Evolutionary conservation across 2,797 vertebrate species (phyloP), one percentile per base, ranked within the genome.

Genomic region (Onychomys arenicola): DNA sequence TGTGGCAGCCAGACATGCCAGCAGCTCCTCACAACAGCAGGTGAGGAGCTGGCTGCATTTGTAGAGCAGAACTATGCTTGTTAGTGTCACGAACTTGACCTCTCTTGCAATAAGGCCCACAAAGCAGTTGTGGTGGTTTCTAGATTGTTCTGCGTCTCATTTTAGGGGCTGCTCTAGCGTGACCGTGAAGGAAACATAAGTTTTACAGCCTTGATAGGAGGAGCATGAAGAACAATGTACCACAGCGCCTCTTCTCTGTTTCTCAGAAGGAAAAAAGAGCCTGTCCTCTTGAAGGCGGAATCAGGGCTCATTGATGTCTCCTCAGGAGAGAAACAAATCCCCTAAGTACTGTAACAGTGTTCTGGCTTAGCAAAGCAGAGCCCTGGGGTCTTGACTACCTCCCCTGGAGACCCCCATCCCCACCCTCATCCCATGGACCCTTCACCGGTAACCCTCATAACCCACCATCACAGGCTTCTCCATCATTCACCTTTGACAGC

Each of bases 271-370:
- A 67, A 92, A 63, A 67, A 77, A 78, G 13, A 93, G n/a, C n/a
- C 67, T 91, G 65, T 92, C 52, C 52, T 96, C 92, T 49, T 52
- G 91, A 95, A 97, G 80, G 84, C 43, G 89, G 88, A 29, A n/a
- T 96, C 77, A 37, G 78, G 34, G 27, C 67, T 77, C 67, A 91
- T 76, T 82, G 95, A 84, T 94, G 71, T 96, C 86, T 90, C 37
- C 55, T 92, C 29, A 75, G 89, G 67, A 97, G 77, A 61, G 52
- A 90, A 43, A 78, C 34, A 59, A 40, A 49, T 65, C 57, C 52
- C 12, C 0, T 10, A 43, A 67, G 34, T 3, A 55, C 81, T 16
- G 29, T 13, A 83, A 32, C 52, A 52, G 55, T 49, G 71, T 37
- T 59, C 40, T 19, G 76, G n/a, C 34, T 52, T 3, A 9, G 90